A percentile compares a stretch with the other conserved stretches of the same genome.
Conservation (phyloP, 2,888 invertebrate genomes). For the Scaptomyza cyrtandrae region DNA sequence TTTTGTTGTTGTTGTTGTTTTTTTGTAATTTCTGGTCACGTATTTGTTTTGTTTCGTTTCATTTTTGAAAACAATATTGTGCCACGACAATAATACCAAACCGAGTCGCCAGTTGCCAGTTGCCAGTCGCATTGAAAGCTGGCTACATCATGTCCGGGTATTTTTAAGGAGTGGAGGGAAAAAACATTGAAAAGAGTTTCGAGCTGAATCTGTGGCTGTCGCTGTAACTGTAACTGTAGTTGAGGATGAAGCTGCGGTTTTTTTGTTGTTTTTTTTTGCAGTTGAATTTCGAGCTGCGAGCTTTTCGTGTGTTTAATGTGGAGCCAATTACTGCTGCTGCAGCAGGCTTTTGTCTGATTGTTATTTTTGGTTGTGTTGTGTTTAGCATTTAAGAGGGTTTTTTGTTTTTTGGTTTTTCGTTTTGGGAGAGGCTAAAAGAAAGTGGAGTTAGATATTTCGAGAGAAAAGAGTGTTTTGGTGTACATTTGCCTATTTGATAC, state of each 20-base stretch:
- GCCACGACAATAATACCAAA: conserved; percentile 72
- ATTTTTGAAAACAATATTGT: conserved; percentile 77
- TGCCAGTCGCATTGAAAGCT: conserved; percentile 17
- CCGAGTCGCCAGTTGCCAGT: conserved; percentile 31
- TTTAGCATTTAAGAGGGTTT: conserved; percentile 35
- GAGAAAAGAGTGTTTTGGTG: background rate
- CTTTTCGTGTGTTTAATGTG: conserved; percentile 72
- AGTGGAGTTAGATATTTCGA: background rate
- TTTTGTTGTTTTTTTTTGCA: conserved; percentile 19
- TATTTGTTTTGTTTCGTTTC: conserved; percentile 78
- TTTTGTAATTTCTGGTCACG: conserved; percentile 78
- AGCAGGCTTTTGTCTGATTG: conserved; percentile 7
- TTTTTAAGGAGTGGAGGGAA: conserved; percentile 30
- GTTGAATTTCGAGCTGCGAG: conserved; percentile 43
- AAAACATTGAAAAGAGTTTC: background rate
- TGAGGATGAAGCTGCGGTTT: conserved; percentile 35
- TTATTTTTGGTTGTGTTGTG: conserved; percentile 27
- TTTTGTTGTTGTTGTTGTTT: conserved; percentile 9
- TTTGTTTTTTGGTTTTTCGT: background rate
- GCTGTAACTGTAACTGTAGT: background rate
- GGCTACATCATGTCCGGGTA: conserved; percentile 35
- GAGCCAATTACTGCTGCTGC: conserved; percentile 64
- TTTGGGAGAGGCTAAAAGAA: background rate
- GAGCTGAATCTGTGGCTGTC: conserved; percentile 3
- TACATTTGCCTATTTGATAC: background rate